phyloP scores from a whole-genome alignment of 37 sponge, comb jelly and placozoan species.

The Beroe ovata region DNA sequence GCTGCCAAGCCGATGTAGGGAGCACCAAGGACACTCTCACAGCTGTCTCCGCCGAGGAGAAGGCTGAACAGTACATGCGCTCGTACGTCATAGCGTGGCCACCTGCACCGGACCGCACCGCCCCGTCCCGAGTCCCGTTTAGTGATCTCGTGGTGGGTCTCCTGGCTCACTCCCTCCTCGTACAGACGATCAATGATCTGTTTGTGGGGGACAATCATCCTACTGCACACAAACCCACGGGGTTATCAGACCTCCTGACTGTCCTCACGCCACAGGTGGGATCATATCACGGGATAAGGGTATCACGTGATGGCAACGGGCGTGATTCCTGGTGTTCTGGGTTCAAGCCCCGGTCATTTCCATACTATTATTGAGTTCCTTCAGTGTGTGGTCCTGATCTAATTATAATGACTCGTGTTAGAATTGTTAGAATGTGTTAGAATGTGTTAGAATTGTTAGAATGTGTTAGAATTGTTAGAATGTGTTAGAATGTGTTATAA shows the following conservation, averaged over 20 bases:
- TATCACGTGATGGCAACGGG: no score
- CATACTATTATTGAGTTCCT: no score
- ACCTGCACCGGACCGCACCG: neutral
- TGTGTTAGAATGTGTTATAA: no score
- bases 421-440: no score
- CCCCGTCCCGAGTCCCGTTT: constrained; percentile 49
- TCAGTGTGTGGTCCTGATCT: no score
- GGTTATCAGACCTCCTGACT: constrained; percentile 9
- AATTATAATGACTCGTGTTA: no score
- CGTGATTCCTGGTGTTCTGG: no score
- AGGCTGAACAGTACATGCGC: constrained; percentile 59
- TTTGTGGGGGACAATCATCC: constrained; percentile 65
- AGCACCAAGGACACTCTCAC: neutral
- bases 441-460: no score
- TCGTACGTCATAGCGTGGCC: constrained; percentile 62
- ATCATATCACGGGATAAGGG: no score
- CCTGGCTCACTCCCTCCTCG: constrained; percentile 60
- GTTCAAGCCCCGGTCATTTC: no score
- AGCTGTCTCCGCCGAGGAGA: constrained; percentile 3
- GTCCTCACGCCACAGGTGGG: constrained; percentile 51
- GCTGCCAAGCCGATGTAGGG: neutral
- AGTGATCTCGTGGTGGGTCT: constrained; percentile 62
- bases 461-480: no score
- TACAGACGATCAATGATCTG: constrained; percentile 65
- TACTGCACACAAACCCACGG: neutral